Percentiles rank a stretch among this genome's conserved stretches.
These are phyloP conservation scores for Xyliphius kryptos DNA, from an alignment of 2,113 vertebrate species.

Conservation along the genomic window DNA sequence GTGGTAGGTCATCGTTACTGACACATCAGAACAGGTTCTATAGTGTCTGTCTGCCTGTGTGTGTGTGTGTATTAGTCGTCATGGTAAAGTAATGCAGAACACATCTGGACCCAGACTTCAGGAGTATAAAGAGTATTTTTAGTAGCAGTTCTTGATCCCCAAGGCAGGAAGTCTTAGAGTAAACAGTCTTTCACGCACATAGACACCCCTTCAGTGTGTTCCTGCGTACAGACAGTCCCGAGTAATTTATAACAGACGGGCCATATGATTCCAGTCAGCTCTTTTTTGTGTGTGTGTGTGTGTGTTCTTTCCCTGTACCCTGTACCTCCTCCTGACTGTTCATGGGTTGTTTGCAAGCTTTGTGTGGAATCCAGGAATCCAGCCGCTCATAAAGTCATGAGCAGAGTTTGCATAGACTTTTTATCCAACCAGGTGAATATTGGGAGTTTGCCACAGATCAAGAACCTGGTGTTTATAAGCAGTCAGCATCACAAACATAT, in stretches of 20 bases:
- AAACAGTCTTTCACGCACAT: slow-evolving; percentile 33
- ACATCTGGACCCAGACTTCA: slow-evolving; percentile 43
- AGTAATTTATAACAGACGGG: slow-evolving; percentile 43
- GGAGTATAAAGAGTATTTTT: slow-evolving; percentile 44
- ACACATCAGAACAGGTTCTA: not conserved
- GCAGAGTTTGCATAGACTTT: too few species aligned
- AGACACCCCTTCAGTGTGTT: slow-evolving; percentile 28
- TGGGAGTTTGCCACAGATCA: too few species aligned
- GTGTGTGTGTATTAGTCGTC: slow-evolving; percentile 16
- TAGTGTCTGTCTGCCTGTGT: slow-evolving; percentile 17
- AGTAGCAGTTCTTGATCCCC: slow-evolving; percentile 38
- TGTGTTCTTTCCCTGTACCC: not conserved
- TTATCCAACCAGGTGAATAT: too few species aligned
- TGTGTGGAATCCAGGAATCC: too few species aligned
- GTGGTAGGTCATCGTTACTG: too few species aligned
- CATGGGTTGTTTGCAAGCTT: too few species aligned
- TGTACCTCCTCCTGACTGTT: not conserved
- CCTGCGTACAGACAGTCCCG: slow-evolving; percentile 21
- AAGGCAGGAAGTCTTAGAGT: slow-evolving; percentile 43
- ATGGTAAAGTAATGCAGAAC: slow-evolving; percentile 34
- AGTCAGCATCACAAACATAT: too few species aligned
- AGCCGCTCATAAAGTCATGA: too few species aligned
- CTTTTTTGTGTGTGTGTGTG: not conserved
- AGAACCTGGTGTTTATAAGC: too few species aligned
- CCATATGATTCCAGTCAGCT: slow-evolving; percentile 37